Conservation (phyloP, 2,113 vertebrate species). For the Gymnobelideus leadbeateri region DNA sequence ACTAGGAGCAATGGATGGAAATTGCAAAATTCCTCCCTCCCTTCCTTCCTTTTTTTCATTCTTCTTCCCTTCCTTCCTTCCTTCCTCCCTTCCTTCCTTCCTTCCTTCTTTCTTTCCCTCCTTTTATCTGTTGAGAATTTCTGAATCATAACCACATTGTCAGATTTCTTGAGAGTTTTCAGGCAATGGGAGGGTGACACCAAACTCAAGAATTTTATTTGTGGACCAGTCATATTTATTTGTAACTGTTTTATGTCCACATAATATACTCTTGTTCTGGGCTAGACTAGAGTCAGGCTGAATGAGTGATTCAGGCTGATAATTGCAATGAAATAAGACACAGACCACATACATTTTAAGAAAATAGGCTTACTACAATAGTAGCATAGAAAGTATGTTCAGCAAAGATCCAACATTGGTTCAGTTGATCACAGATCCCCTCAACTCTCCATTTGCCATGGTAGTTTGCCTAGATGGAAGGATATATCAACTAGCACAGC, state of each 20-base stretch:
- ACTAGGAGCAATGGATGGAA: neutral
- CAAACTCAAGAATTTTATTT: constrained; percentile 51
- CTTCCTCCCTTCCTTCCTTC: too few species aligned
- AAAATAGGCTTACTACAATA: neutral
- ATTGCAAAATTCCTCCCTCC: neutral
- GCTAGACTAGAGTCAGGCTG: neutral
- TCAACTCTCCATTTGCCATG: neutral
- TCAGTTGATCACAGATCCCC: neutral
- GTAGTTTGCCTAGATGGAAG: neutral
- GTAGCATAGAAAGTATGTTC: neutral
- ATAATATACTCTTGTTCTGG: neutral
- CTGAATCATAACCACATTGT: constrained; percentile 40
- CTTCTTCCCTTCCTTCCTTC: too few species aligned
- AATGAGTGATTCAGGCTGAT: neutral
- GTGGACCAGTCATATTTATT: constrained; percentile 8
- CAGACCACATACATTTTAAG: neutral
- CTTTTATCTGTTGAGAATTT: too few species aligned
- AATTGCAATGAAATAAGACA: neutral
- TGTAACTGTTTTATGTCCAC: neutral
- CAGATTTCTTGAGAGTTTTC: constrained; percentile 49
- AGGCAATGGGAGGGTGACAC: constrained; percentile 14
- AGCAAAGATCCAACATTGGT: neutral
- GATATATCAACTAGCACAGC: neutral
- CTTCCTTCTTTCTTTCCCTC: neutral
- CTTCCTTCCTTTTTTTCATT: neutral